phyloP scores from a whole-genome alignment of 2,113 vertebrate species.

The Mugil cephalus region DNA sequence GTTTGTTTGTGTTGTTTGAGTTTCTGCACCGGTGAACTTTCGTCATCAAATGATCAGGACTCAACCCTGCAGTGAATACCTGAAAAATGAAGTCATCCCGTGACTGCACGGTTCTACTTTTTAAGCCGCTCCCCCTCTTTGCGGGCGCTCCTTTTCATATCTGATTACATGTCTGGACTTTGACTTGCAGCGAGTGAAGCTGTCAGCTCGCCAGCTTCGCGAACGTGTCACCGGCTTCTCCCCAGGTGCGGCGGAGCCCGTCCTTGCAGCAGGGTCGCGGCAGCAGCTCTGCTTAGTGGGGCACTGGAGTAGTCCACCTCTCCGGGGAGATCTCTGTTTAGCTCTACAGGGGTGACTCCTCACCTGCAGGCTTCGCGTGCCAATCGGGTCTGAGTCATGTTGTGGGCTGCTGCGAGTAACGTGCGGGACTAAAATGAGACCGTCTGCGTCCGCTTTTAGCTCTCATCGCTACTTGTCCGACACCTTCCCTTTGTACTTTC shows the following conservation, averaged over 20 bases:
- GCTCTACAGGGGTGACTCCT: constrained; percentile 63
- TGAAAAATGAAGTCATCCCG: too few species aligned
- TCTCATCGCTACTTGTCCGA: neutral
- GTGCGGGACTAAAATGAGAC: neutral
- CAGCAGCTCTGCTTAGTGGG: constrained; percentile 42
- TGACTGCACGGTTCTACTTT: neutral
- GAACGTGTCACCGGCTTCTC: neutral
- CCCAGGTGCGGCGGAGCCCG: constrained; percentile 1
- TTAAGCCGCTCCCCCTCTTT: neutral
- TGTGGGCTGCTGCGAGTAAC: constrained; percentile 20
- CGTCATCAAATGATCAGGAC: neutral
- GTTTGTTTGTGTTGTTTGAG: too few species aligned
- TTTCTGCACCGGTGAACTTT: constrained; percentile 11
- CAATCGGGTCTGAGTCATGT: constrained; percentile 23
- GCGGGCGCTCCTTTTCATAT: neutral
- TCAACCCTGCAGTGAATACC: neutral
- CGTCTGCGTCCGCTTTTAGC: constrained; percentile 19
- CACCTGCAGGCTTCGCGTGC: constrained; percentile 47
- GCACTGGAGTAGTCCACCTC: constrained; percentile 55
- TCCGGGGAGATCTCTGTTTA: constrained; percentile 44
- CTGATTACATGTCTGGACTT: constrained; percentile 47
- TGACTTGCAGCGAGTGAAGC: constrained; percentile 42
- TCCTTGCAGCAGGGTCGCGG: constrained; percentile 51
- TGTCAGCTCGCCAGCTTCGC: constrained; percentile 15
- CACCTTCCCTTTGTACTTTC: neutral